These are phyloP conservation scores for Asarcornis scutulata DNA, from an alignment of 2,113 vertebrate genomes.

Conservation along the genomic window DNA sequence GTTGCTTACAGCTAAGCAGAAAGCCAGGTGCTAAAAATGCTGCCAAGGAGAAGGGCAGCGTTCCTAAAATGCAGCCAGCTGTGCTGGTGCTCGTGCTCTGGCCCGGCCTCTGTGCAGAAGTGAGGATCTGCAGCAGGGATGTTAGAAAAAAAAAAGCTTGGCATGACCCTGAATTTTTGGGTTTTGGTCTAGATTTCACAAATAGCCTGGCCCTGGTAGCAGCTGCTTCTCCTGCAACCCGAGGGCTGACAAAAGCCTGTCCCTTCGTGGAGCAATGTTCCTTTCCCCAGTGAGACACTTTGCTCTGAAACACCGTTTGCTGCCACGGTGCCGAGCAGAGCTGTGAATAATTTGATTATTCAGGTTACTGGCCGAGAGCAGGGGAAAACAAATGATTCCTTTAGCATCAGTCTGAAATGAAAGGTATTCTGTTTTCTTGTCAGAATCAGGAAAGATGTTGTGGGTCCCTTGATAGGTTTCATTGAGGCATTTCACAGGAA, in stretches of 20 bases:
- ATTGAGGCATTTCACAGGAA: conserved; percentile 5
- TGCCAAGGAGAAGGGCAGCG: background rate
- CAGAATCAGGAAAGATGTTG: conserved; percentile 8
- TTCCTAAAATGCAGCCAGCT: background rate
- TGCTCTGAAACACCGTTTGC: background rate
- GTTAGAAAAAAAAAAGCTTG: background rate
- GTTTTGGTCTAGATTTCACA: conserved; percentile 1
- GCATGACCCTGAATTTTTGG: background rate
- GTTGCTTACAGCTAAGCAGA: background rate
- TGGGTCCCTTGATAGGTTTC: background rate
- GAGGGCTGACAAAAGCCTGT: background rate
- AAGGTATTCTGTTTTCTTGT: conserved; percentile 47
- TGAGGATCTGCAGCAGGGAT: background rate
- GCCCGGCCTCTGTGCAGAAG: background rate
- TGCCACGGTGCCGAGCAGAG: background rate
- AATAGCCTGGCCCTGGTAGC: background rate
- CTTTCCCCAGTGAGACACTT: background rate
- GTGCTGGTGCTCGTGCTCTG: background rate
- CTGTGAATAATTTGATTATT: conserved; percentile 50
- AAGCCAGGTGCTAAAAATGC: background rate
- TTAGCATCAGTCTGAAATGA: conserved; percentile 15
- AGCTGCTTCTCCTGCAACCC: background rate
- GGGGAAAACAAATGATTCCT: conserved; percentile 23
- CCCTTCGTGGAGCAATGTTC: background rate
- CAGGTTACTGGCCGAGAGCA: conserved; percentile 15